These are phyloP conservation scores for Andrena cerasifolii DNA, from an alignment of 1,140 invertebrate species.

Conservation along the genomic window DNA sequence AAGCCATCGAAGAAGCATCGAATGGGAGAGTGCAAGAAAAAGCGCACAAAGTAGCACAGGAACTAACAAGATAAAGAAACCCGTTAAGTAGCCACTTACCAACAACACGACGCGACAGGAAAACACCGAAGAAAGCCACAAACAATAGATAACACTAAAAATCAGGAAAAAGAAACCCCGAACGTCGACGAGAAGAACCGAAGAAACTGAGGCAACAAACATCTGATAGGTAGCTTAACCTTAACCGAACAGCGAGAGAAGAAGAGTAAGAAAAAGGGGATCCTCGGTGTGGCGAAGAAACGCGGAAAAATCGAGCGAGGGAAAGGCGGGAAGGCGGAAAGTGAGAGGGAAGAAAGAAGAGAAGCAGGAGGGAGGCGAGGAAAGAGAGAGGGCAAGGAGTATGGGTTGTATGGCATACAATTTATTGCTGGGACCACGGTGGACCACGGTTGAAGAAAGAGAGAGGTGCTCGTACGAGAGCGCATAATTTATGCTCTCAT, in stretches of 20 bases:
- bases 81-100: too few relatives aligned
- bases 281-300: not conserved
- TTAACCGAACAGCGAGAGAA: not conserved
- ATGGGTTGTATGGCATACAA: constrained; percentile 54
- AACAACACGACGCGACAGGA: too few relatives aligned
- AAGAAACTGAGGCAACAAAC: not conserved
- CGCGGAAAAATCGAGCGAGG: constrained; percentile 4
- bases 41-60: too few relatives aligned
- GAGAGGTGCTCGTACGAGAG: constrained; percentile 48
- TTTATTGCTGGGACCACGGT: constrained; percentile 64
- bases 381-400: constrained; percentile 25
- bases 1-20: too few relatives aligned
- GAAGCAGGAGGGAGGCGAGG: too few relatives aligned
- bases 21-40: too few relatives aligned
- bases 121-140: too few relatives aligned
- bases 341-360: too few relatives aligned
- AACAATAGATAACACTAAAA: too few relatives aligned
- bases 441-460: constrained; percentile 33
- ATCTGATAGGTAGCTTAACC: not conserved
- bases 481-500: constrained; percentile 71
- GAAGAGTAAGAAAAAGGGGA: not conserved
- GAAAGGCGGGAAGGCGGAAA: not conserved
- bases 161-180: too few relatives aligned
- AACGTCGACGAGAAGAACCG: too few relatives aligned
- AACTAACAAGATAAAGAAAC: too few relatives aligned